These are phyloP conservation scores for Varecia variegata DNA, from an alignment of 2,797 vertebrate genomes.

Conservation along the genomic window DNA sequence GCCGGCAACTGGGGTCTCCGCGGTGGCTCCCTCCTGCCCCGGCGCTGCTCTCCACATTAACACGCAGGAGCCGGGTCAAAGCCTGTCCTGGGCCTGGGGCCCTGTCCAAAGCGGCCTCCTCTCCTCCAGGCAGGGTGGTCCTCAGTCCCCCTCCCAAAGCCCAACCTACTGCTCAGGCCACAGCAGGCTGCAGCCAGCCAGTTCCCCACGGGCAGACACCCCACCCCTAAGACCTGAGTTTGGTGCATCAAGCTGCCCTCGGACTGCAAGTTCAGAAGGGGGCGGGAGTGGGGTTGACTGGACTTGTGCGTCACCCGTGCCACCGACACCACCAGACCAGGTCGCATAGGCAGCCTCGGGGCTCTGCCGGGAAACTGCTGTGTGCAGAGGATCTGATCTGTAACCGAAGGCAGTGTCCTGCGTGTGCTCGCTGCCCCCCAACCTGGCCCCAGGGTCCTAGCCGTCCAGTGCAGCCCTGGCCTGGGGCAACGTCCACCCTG, in stretches of 20 bases:
- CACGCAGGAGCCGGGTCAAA: neutral
- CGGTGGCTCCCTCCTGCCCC: neutral
- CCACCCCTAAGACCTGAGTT: neutral
- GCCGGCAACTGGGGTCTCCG: too few relatives aligned
- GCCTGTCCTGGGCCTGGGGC: neutral
- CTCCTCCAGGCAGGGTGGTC: neutral
- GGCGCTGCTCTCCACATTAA: neutral
- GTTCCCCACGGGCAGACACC: neutral
- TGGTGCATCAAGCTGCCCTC: neutral
- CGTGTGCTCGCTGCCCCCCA: neutral
- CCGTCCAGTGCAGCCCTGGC: neutral
- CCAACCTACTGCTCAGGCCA: neutral
- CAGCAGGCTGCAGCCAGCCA: neutral
- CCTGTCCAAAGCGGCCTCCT: too few relatives aligned
- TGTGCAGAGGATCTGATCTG: neutral
- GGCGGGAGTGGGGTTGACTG: neutral
- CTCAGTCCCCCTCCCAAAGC: neutral
- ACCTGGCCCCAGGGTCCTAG: neutral
- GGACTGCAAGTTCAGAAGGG: neutral
- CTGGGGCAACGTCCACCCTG: rapidly evolving
- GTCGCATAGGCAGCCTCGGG: neutral
- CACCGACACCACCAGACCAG: neutral
- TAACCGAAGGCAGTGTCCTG: neutral
- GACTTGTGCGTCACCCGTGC: neutral
- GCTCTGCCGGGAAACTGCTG: neutral